Evolutionary conservation across 2,888 invertebrate species (phyloP).

Genomic region (Hofmannophila pseudospretella): DNA sequence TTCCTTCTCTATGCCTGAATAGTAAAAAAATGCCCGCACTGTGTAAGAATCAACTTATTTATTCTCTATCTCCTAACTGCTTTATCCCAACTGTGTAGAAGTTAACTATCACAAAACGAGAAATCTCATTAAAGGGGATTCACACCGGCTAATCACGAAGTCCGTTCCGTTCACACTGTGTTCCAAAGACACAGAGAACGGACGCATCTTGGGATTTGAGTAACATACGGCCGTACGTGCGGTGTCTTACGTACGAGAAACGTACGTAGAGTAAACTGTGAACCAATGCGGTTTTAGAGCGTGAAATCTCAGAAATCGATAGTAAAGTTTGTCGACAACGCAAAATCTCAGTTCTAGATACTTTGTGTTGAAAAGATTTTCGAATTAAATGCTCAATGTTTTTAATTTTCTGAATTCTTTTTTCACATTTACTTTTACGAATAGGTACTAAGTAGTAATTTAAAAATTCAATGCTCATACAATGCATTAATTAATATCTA

Average conservation of each 20-base stretch:
- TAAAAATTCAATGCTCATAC: too few species aligned
- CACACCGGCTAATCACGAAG: conserved; percentile 28
- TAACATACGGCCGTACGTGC: conserved; percentile 27
- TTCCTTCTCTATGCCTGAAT: too few species aligned
- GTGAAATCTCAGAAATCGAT: background rate
- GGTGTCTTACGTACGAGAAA: conserved; percentile 5
- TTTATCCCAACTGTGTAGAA: too few species aligned
- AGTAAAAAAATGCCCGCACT: too few species aligned
- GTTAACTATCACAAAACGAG: background rate
- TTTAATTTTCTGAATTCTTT: too few species aligned
- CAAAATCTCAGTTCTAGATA: background rate
- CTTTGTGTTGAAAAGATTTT: too few species aligned
- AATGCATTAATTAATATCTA: too few species aligned
- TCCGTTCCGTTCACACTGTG: conserved; percentile 15
- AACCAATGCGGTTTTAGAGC: conserved; percentile 7
- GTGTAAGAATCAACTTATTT: too few species aligned
- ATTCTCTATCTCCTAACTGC: too few species aligned
- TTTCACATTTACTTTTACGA: too few species aligned
- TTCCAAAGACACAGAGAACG: conserved; percentile 3
- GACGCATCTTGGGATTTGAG: conserved; percentile 15
- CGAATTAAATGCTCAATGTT: too few species aligned
- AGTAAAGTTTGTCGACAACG: background rate
- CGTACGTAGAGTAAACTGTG: background rate
- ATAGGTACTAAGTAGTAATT: too few species aligned
- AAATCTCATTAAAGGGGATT: conserved; percentile 14